Conservation (phyloP, 1,140 invertebrate genomes). For the Polypedilum pembai region DNA sequence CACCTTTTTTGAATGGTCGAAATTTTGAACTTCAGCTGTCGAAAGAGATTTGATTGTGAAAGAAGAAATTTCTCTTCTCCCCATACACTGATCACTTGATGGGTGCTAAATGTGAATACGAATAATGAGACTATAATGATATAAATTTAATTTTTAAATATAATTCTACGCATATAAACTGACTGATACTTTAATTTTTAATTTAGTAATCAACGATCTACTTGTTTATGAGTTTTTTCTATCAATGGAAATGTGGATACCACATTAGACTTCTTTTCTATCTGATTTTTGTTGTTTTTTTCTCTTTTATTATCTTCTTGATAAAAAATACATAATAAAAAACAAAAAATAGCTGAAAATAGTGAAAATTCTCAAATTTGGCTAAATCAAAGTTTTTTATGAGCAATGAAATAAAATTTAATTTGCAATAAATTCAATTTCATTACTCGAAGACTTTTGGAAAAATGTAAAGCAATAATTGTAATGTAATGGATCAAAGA, state of each 20-base stretch:
- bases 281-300: neutral
- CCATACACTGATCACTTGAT: neutral
- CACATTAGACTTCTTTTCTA: neutral
- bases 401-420: neutral
- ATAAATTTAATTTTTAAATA: conserved; percentile 20
- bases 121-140: conserved; percentile 12
- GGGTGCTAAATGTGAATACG: neutral
- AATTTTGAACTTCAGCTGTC: neutral
- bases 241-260: neutral
- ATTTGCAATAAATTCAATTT: neutral
- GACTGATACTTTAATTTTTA: conserved; percentile 6
- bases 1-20: neutral
- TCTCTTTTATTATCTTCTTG: neutral
- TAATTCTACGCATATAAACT: neutral
- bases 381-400: neutral
- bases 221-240: neutral
- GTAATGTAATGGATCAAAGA: conserved; percentile 18
- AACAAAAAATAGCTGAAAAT: too few species aligned
- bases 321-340: too few species aligned
- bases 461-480: conserved; percentile 19
- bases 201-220: neutral
- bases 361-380: neutral
- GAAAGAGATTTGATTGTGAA: neutral
- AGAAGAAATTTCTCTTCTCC: neutral
- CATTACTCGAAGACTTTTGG: neutral